Evolutionary conservation across 1,140 invertebrate species (phyloP).

Genomic region (Saccostrea cuccullata): DNA sequence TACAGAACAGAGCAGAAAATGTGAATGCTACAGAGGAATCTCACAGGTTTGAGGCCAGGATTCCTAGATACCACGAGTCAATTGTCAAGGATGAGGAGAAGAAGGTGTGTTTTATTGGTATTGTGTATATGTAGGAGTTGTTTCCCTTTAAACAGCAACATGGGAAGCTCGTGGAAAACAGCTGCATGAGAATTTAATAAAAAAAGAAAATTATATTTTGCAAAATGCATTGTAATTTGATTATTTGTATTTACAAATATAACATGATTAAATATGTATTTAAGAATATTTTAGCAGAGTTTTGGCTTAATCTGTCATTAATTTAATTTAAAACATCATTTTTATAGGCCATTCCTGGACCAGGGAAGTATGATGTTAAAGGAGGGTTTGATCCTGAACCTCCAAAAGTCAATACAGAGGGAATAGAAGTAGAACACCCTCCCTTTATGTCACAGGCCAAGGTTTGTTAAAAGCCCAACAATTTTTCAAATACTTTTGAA

Average conservation of each 20-base stretch:
- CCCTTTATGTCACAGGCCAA: slow-evolving; percentile 77
- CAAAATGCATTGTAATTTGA: too few relatives aligned
- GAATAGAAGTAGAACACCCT: slow-evolving; percentile 78
- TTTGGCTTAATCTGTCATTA: too few relatives aligned
- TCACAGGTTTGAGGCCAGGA: slow-evolving; percentile 68
- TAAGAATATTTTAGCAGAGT: too few relatives aligned
- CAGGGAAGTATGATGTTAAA: slow-evolving; percentile 76
- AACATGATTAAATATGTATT: too few relatives aligned
- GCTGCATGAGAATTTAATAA: too few relatives aligned
- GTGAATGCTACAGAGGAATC: slow-evolving; percentile 70
- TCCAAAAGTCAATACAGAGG: slow-evolving; percentile 75
- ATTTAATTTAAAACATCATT: neutral
- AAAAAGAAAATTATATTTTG: too few relatives aligned
- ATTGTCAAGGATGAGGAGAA: slow-evolving; percentile 74
- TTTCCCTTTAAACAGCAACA: slow-evolving; percentile 26
- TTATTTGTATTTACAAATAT: too few relatives aligned
- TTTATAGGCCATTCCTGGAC: slow-evolving; percentile 75
- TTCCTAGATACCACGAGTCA: slow-evolving; percentile 77
- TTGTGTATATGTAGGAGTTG: slow-evolving; percentile 31
- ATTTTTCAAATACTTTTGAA: too few relatives aligned
- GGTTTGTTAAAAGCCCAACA: slow-evolving; percentile 59
- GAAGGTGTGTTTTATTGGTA: slow-evolving; percentile 67
- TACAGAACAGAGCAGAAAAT: slow-evolving; percentile 67
- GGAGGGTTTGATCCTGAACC: slow-evolving; percentile 73
- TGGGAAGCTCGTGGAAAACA: neutral